phyloP scores from a whole-genome alignment of 2,888 invertebrate species.

The Erynnis tages region DNA sequence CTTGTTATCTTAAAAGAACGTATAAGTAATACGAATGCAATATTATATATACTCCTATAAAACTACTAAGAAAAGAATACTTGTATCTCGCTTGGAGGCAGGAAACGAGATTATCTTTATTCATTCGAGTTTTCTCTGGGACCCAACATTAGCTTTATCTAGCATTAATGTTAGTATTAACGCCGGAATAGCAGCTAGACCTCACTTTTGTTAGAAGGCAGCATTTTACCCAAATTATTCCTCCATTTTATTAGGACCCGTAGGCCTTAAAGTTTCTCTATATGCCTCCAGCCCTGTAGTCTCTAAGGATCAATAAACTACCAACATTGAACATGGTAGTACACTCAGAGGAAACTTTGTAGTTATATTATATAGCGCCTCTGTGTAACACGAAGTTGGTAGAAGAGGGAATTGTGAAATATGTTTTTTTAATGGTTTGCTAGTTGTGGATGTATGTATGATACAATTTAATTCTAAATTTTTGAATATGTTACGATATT shows the following conservation, averaged over 20 bases:
- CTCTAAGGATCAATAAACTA: slow-evolving; percentile 16
- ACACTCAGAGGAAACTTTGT: slow-evolving; percentile 13
- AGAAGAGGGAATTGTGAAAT: slow-evolving; percentile 3
- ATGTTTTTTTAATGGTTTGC: background rate
- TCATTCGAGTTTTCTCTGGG: background rate
- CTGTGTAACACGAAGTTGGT: slow-evolving; percentile 7
- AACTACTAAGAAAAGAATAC: background rate
- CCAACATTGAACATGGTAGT: slow-evolving; percentile 18
- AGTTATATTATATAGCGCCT: slow-evolving; percentile 18
- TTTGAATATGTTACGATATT: too few species aligned
- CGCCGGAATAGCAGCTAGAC: background rate
- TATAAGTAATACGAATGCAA: too few species aligned
- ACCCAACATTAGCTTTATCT: background rate
- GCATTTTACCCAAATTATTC: slow-evolving; percentile 13
- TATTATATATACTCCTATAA: background rate
- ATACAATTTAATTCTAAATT: too few species aligned
- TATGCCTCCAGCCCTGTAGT: background rate
- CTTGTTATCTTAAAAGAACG: too few species aligned
- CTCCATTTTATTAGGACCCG: slow-evolving; percentile 18
- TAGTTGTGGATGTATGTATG: background rate
- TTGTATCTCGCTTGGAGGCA: background rate
- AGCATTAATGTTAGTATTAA: background rate
- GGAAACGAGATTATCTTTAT: background rate
- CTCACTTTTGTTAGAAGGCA: background rate
- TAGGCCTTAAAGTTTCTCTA: slow-evolving; percentile 22